These are phyloP conservation scores for Cervus canadensis DNA, from an alignment of 2,113 vertebrate genomes.

Conservation along the genomic window DNA sequence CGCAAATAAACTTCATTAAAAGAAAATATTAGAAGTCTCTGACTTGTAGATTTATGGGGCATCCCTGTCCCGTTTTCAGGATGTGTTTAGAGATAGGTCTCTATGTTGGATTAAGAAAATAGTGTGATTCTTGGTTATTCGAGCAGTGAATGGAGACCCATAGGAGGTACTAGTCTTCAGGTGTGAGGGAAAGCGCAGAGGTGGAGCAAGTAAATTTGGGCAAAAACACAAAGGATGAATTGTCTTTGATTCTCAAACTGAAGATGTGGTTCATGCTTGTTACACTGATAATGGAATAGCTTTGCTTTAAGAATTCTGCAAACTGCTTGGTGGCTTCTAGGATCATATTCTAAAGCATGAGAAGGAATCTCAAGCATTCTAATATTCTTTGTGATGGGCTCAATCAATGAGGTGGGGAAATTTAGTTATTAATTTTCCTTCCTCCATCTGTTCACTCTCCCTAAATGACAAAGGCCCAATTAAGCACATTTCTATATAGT, in stretches of 20 bases:
- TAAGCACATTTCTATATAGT: constrained; percentile 38
- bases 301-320: constrained; percentile 51
- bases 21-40: neutral
- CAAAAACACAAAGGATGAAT: neutral
- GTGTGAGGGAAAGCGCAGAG: fast-evolving
- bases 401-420: constrained; percentile 45
- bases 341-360: constrained; percentile 40
- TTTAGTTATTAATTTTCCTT: constrained; percentile 22
- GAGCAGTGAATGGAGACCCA: neutral
- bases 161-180: neutral
- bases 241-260: neutral
- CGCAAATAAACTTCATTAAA: neutral
- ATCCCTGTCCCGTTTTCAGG: neutral
- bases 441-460: constrained; percentile 43
- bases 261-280: neutral
- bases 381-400: constrained; percentile 11
- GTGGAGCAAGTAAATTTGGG: neutral
- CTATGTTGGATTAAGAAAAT: neutral
- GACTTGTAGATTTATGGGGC: neutral
- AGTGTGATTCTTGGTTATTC: neutral
- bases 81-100: neutral
- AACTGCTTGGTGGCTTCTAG: neutral
- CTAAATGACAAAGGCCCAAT: constrained; percentile 48
- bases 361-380: neutral
- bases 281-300: neutral